Percentiles rank a stretch among this genome's conserved stretches.
Evolutionary conservation across 2,797 vertebrate genomes (phyloP).

Genomic region (Phrynocephalus vlangalii): DNA sequence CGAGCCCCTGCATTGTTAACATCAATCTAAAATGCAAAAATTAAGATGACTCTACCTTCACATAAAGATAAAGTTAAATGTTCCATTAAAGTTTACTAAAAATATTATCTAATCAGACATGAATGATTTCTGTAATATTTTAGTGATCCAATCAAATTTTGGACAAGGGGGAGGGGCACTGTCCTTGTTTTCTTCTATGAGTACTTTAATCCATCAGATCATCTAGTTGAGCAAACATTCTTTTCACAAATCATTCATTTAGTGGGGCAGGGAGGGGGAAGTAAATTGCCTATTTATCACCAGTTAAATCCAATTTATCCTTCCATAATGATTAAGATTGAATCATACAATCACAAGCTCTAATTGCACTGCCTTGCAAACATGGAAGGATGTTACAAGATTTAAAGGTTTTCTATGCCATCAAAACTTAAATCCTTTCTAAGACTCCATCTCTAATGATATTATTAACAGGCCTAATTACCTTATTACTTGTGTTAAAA

Average conservation of each 20-base stretch:
- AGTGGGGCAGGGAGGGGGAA: neutral
- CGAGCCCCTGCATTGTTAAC: neutral
- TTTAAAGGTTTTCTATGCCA: constrained; percentile 43
- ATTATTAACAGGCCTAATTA: constrained; percentile 41
- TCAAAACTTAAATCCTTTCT: constrained; percentile 37
- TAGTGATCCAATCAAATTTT: constrained; percentile 54
- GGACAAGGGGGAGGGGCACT: constrained; percentile 46
- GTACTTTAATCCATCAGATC: constrained; percentile 54
- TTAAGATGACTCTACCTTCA: neutral
- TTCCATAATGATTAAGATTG: constrained; percentile 28
- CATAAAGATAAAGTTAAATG: neutral
- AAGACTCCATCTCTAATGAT: constrained; percentile 20
- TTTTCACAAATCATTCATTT: constrained; percentile 14
- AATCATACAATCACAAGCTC: constrained; percentile 21
- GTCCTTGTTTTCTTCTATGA: constrained; percentile 39
- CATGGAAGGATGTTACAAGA: constrained; percentile 20
- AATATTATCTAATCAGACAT: constrained; percentile 56
- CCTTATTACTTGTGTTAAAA: constrained; percentile 36
- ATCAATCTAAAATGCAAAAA: neutral
- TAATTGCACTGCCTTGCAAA: constrained; percentile 43
- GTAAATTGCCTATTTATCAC: constrained; percentile 27
- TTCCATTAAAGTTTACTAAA: constrained; percentile 9
- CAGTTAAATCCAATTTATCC: constrained; percentile 53
- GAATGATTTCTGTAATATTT: constrained; percentile 55
- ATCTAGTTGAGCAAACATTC: constrained; percentile 44